Conservation (phyloP, 2,797 vertebrate genomes). For the Coluber constrictor region DNA sequence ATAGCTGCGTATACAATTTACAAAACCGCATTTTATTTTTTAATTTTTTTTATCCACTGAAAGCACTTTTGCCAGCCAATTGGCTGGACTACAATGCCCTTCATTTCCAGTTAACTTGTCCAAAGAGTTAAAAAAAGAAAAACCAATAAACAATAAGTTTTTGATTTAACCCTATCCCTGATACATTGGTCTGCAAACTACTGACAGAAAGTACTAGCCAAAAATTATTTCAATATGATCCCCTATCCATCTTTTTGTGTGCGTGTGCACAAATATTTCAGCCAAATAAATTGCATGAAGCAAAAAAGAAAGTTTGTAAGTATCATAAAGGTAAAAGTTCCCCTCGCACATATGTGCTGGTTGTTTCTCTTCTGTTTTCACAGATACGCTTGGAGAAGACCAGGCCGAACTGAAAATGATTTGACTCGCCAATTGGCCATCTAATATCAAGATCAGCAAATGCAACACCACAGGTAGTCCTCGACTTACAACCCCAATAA, state of each 20-base stretch:
- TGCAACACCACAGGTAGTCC: no score
- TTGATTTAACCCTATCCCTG: not conserved
- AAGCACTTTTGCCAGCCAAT: not conserved
- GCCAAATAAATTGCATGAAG: not conserved
- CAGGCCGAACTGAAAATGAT: no score
- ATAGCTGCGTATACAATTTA: not conserved
- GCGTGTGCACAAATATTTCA: not conserved
- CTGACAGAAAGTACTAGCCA: constrained; percentile 34
- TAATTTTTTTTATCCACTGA: not conserved
- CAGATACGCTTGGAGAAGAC: no score
- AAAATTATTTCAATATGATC: constrained; percentile 17
- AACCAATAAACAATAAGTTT: not conserved
- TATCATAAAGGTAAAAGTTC: no score
- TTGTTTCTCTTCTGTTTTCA: no score
- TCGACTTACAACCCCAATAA: no score
- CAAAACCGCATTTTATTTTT: not conserved
- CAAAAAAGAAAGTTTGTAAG: not conserved
- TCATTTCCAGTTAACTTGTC: not conserved
- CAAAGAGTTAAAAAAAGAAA: not conserved
- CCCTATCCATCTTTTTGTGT: not conserved
- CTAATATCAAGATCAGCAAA: no score
- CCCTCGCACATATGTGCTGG: no score
- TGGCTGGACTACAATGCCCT: not conserved
- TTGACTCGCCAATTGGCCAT: no score
- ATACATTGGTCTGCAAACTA: not conserved